These are phyloP conservation scores for Neoseiulus cucumeris DNA, from an alignment of 1,140 invertebrate genomes.

Conservation along the genomic window DNA sequence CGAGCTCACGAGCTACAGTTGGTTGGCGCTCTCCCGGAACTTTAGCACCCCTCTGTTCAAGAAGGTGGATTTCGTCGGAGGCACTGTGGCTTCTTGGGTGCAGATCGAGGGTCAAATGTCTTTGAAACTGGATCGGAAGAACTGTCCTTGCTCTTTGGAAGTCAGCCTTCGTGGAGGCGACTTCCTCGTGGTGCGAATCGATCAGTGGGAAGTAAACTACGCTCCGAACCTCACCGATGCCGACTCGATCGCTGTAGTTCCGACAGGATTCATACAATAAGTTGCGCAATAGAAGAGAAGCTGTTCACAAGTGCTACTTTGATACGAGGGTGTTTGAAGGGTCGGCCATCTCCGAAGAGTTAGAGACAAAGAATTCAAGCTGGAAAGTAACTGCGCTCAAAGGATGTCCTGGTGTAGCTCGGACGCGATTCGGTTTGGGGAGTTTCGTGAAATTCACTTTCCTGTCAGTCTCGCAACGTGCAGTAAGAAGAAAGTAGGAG, in stretches of 20 bases:
- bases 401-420: no score
- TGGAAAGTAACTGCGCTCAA: no score
- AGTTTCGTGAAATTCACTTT: no score
- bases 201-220: neutral
- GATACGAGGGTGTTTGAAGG: no score
- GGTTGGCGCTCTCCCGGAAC: neutral
- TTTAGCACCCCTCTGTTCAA: neutral
- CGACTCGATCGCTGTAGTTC: neutral
- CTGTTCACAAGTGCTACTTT: neutral
- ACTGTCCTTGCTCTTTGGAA: neutral
- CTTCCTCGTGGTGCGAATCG: neutral
- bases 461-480: no score
- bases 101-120: neutral
- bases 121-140: neutral
- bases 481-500: no score
- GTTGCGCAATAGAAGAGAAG: neutral
- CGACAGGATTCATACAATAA: neutral
- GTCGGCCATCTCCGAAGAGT: no score
- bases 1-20: slow-evolving; percentile 3
- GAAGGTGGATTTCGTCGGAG: neutral
- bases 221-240: neutral
- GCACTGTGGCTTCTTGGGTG: neutral
- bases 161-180: neutral
- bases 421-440: no score
- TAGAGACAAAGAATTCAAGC: no score